phyloP scores from a whole-genome alignment of 2,888 invertebrate species.

The Leptinotarsa peninsularis region DNA sequence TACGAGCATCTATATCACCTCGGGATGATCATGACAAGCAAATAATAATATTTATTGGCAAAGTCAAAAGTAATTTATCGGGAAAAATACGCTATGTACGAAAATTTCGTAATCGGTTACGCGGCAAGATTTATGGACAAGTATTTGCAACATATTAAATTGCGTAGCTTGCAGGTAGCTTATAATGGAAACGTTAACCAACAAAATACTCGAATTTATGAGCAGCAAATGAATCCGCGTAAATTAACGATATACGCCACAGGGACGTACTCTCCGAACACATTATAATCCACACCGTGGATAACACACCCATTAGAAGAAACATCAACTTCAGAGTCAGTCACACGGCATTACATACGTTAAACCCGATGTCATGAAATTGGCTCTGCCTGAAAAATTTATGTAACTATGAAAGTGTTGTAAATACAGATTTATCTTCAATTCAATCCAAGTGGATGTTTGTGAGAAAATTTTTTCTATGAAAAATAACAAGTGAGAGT shows the following conservation, averaged over 20 bases:
- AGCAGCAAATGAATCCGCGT: slow-evolving; percentile 36
- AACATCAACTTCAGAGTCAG: neutral
- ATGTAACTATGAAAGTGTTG: no score
- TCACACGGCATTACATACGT: no score
- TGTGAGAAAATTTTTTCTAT: no score
- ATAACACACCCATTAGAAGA: slow-evolving; percentile 3
- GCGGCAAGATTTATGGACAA: slow-evolving; percentile 47
- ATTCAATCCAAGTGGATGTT: no score
- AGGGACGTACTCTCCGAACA: slow-evolving; percentile 22
- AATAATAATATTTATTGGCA: slow-evolving; percentile 47
- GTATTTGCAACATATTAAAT: slow-evolving; percentile 51
- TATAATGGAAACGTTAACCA: slow-evolving; percentile 52
- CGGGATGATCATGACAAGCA: slow-evolving; percentile 41
- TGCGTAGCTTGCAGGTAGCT: slow-evolving; percentile 47
- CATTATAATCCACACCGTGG: neutral
- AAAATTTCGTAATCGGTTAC: slow-evolving; percentile 46
- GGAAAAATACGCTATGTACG: slow-evolving; percentile 38
- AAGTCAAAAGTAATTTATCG: slow-evolving; percentile 46
- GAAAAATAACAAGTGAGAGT: no score
- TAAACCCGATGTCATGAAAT: no score
- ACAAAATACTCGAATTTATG: slow-evolving; percentile 47
- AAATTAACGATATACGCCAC: slow-evolving; percentile 34
- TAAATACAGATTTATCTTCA: no score
- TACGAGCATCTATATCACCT: slow-evolving; percentile 39
- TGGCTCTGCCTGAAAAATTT: no score